Conservation (phyloP, 2,797 vertebrate genomes). For the Todus mexicanus region DNA sequence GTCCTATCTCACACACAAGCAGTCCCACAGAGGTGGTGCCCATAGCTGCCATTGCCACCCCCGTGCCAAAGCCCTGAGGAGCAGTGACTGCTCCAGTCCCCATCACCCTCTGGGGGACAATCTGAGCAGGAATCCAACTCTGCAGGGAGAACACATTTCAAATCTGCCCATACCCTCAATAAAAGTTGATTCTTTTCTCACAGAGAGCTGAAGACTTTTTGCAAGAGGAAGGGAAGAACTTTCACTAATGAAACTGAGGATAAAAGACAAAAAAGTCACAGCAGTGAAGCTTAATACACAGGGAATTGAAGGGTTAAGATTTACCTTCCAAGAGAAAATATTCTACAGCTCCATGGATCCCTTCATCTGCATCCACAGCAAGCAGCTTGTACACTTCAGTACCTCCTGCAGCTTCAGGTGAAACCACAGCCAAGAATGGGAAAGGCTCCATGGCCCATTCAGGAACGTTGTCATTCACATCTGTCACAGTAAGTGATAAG, state of each 20-base stretch:
- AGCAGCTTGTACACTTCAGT: slow-evolving; percentile 83
- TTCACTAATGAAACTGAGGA: neutral
- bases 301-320: neutral
- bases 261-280: neutral
- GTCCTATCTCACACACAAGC: neutral
- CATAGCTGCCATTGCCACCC: neutral
- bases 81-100: neutral
- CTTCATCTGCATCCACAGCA: slow-evolving; percentile 84
- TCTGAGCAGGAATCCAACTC: neutral
- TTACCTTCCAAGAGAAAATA: slow-evolving; percentile 89
- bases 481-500: slow-evolving; percentile 81
- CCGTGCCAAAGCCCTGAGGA: neutral
- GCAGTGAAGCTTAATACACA: neutral
- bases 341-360: slow-evolving; percentile 82
- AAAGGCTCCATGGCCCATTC: slow-evolving; percentile 85
- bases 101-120: neutral
- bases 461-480: slow-evolving; percentile 85
- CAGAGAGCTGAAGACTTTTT: neutral
- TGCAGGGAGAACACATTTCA: neutral
- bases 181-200: neutral
- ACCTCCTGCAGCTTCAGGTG: slow-evolving; percentile 70
- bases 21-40: neutral
- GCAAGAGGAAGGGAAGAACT: neutral
- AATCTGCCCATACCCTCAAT: neutral
- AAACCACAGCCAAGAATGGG: slow-evolving; percentile 83